Evolutionary conservation across 2,113 vertebrate genomes (phyloP), one percentile per base, ranked within the genome.

Genomic region (Sturnus vulgaris): DNA sequence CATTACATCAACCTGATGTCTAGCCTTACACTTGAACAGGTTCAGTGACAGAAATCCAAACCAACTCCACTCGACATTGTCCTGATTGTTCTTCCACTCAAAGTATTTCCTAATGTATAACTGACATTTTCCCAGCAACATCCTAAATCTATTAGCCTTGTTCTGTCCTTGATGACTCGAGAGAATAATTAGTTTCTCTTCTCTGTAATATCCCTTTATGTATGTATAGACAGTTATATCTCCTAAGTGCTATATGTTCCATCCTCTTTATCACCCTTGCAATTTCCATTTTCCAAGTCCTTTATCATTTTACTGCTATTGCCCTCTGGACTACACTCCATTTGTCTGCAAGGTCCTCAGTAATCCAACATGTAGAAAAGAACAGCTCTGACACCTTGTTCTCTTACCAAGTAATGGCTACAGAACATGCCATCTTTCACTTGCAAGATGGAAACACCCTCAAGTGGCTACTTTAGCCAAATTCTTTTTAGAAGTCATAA

Each of bases 111-210:
- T 94, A 88, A 93, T 81, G 69, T 65, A 93, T 49, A 93, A 86
- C 55, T 68, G 84, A 94, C 66, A 89, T 94, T 94, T 96, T 77
- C 70, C 30, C 80, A 93, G 76, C 66, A 87, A 78, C 47, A 83
- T 85, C 76, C 42, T 87, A 95, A 89, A 85, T 86, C 82, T 70
- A 95, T 96, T 95, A 92, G 73, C 89, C 91, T 96, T 92, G 33
- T 86, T 94, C 88, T 88, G 88, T 81, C 72, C 76, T 96, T 96
- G 95, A 95, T 90, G 84, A 88, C 90, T 94, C 0, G 0, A 92
- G 88, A 91, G 94, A 96, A 85, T 95, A 96, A 97, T 95, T 93
- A 84, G 82, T 87, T 85, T 82, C 77, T 66, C 53, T 76, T 66
- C 66, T 89, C 84, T 86, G 61, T 91, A 96, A 92, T 94, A 83